Conservation (phyloP, 2,113 vertebrate genomes). For the Triplophysa siluroides region DNA sequence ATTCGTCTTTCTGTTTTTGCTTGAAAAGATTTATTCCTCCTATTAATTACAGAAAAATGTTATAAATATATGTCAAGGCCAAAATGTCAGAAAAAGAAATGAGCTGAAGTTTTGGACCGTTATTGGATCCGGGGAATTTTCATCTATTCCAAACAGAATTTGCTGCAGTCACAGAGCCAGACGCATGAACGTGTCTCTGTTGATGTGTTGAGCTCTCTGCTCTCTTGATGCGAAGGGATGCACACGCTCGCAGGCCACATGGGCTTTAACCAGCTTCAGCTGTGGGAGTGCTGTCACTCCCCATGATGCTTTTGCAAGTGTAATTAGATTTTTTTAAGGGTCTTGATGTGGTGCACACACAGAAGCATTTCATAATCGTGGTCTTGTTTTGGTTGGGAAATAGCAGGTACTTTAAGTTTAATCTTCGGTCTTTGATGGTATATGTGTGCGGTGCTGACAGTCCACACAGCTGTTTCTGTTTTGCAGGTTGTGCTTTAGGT, state of each 20-base stretch:
- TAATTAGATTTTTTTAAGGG: background rate
- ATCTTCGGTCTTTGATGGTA: constrained; percentile 5
- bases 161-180: background rate
- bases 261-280: background rate
- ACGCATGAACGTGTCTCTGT: background rate
- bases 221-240: background rate
- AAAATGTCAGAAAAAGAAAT: background rate
- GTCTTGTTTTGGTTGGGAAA: background rate
- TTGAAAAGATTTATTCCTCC: background rate
- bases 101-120: background rate
- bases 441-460: background rate
- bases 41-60: background rate
- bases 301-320: background rate
- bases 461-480: constrained; percentile 11
- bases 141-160: background rate
- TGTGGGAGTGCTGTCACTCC: background rate
- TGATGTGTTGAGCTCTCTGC: background rate
- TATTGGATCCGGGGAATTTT: background rate
- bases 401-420: background rate
- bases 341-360: background rate
- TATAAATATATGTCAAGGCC: background rate
- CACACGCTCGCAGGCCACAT: background rate
- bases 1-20: background rate
- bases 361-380: background rate
- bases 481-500: background rate